Percentiles rank a stretch among this genome's conserved stretches.
Conservation (phyloP, 2,113 vertebrate genomes). For the Panthera leo region DNA sequence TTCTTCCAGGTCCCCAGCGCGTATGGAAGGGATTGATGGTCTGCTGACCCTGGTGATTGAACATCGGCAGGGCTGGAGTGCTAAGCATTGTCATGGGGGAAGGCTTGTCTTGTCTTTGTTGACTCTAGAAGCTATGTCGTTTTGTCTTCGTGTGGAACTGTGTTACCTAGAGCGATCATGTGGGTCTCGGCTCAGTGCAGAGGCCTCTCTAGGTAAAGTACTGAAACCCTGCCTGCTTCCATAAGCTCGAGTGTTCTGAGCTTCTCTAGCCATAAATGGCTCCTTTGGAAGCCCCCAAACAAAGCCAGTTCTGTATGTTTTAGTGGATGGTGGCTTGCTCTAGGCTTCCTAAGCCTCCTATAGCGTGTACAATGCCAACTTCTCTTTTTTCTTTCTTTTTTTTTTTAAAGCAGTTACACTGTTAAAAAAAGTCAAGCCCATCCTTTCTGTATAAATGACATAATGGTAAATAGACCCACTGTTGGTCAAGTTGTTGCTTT, state of each 20-base stretch:
- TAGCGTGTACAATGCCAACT: neutral
- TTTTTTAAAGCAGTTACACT: neutral
- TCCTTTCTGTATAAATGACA: conserved; percentile 1
- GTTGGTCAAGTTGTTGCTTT: neutral
- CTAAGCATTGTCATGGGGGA: neutral
- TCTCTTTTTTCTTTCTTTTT: neutral
- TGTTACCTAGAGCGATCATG: neutral
- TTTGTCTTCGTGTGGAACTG: neutral
- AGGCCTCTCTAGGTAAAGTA: neutral
- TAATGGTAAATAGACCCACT: conserved; percentile 8
- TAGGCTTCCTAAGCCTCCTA: neutral
- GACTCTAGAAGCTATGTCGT: neutral
- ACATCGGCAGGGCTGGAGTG: neutral
- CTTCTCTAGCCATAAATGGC: neutral
- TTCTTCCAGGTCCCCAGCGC: neutral
- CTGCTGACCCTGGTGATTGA: neutral
- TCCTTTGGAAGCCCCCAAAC: neutral
- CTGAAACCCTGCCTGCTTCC: neutral
- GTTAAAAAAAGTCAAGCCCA: conserved; percentile 8
- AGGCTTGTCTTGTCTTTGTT: neutral
- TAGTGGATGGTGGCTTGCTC: neutral
- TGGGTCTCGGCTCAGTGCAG: neutral
- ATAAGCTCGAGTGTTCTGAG: neutral
- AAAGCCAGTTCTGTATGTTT: conserved; percentile 33
- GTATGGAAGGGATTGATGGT: neutral